These are phyloP conservation scores for Myotis planiceps DNA, from an alignment of 2,797 vertebrate genomes.

Conservation along the genomic window DNA sequence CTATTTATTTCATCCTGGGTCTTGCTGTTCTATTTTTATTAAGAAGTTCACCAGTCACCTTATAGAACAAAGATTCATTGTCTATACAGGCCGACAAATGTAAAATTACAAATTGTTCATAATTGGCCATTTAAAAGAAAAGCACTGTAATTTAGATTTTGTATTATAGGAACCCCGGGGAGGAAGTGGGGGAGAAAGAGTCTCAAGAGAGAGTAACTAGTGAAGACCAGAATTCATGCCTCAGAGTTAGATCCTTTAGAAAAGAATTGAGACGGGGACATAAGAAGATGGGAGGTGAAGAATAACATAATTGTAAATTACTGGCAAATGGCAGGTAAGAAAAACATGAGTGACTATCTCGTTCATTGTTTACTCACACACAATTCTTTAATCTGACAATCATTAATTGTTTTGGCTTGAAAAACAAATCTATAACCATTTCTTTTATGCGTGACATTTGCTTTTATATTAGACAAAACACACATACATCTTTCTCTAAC, in stretches of 20 bases:
- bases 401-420: neutral
- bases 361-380: neutral
- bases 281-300: neutral
- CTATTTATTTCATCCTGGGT: constrained; percentile 49
- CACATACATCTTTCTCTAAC: neutral
- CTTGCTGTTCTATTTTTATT: neutral
- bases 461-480: neutral
- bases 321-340: constrained; percentile 5
- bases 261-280: constrained; percentile 7
- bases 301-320: constrained; percentile 31
- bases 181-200: neutral
- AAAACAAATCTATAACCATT: neutral
- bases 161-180: neutral
- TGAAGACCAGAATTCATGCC: constrained; percentile 22
- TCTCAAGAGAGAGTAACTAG: neutral
- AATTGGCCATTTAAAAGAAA: neutral
- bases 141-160: constrained; percentile 3
- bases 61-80: constrained; percentile 2
- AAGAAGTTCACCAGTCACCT: neutral
- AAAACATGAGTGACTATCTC: neutral
- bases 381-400: constrained; percentile 18
- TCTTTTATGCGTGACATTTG: neutral
- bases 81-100: neutral
- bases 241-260: neutral
- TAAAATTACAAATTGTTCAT: neutral